Conservation (phyloP, 2,113 vertebrate species). For the Melierax canorus region DNA sequence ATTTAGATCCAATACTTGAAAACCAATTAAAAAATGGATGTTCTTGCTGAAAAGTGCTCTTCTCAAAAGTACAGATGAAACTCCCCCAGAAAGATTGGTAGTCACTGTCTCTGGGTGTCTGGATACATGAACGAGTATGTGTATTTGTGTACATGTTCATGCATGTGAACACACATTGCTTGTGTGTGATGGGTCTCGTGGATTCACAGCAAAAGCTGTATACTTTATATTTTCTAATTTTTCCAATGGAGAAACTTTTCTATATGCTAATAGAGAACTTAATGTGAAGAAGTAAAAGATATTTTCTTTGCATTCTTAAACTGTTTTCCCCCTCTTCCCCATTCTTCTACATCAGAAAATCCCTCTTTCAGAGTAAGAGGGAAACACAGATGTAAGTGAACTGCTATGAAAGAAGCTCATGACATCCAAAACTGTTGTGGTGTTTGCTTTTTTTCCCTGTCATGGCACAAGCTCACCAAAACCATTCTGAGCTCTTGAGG, state of each 20-base stretch:
- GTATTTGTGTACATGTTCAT: background rate
- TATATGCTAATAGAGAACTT: background rate
- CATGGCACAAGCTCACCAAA: background rate
- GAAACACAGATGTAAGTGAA: background rate
- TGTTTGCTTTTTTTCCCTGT: background rate
- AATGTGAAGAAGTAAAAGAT: background rate
- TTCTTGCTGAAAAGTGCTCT: background rate
- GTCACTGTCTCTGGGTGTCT: background rate
- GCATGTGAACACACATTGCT: background rate
- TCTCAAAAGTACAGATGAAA: background rate
- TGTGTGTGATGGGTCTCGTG: background rate
- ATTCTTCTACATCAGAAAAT: background rate
- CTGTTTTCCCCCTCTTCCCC: accelerated
- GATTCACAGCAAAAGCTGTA: background rate
- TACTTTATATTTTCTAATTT: background rate
- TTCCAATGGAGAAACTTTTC: background rate
- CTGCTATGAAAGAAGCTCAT: background rate
- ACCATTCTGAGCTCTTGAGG: background rate
- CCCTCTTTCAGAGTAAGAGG: background rate
- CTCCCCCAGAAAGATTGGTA: background rate
- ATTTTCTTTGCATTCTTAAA: background rate
- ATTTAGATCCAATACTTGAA: background rate
- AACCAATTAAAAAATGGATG: background rate
- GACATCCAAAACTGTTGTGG: background rate
- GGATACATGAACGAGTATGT: background rate